Evolutionary conservation across 2,113 vertebrate genomes (phyloP).

Genomic region (Strigops habroptila): DNA sequence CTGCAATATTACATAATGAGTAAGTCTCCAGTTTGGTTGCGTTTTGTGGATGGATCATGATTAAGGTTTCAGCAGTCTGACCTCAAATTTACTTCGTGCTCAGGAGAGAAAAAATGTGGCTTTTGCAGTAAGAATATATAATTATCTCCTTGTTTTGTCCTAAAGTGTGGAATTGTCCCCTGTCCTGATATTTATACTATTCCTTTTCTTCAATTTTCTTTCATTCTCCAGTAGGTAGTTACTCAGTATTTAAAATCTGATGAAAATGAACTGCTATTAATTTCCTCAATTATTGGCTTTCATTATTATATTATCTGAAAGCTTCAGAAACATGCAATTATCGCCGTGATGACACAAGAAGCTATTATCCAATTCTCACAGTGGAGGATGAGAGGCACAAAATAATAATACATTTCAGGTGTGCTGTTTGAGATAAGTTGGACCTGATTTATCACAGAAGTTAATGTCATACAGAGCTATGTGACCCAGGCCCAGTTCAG

Average conservation of each 20-base stretch:
- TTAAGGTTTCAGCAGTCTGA: background rate
- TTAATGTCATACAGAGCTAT: background rate
- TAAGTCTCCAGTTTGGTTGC: background rate
- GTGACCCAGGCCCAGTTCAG: background rate
- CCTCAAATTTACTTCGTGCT: background rate
- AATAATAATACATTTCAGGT: background rate
- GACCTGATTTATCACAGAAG: background rate
- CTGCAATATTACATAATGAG: background rate
- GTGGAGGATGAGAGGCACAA: background rate
- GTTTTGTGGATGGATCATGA: background rate
- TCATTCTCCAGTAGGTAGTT: background rate
- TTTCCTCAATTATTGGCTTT: background rate
- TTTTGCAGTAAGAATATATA: background rate
- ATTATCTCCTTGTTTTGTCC: background rate
- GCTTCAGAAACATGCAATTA: background rate
- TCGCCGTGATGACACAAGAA: background rate
- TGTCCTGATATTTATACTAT: background rate
- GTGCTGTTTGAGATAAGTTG: background rate
- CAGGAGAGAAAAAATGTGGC: background rate
- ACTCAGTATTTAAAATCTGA: background rate
- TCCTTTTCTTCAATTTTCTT: background rate
- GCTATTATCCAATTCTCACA: background rate
- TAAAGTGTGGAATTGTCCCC: background rate
- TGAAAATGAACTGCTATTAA: background rate
- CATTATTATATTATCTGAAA: constrained; percentile 13